Conservation (phyloP, 2,888 invertebrate species). For the Pterostichus niger region DNA sequence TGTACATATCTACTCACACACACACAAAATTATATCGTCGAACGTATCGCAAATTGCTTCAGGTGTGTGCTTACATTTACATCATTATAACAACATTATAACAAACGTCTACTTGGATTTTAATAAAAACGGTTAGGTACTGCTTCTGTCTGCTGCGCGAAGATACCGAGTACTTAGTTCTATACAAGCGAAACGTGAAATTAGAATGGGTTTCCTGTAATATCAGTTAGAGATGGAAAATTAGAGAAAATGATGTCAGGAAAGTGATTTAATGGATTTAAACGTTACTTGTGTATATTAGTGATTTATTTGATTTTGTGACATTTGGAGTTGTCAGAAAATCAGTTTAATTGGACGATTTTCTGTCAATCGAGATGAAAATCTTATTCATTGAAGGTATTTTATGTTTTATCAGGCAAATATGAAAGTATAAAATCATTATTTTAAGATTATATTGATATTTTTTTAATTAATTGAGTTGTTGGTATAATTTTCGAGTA, state of each 20-base stretch:
- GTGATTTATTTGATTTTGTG: no score
- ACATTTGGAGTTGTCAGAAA: slow-evolving; percentile 1
- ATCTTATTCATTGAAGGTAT: no score
- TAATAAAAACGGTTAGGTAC: slow-evolving; percentile 16
- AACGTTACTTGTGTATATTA: no score
- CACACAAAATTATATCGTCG: neutral
- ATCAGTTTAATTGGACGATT: neutral
- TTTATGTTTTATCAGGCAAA: no score
- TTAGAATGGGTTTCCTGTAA: neutral
- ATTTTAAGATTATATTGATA: no score
- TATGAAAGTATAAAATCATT: no score
- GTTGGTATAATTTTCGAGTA: no score
- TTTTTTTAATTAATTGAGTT: no score
- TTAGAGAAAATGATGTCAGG: neutral
- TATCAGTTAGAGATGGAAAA: neutral
- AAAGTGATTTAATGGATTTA: neutral
- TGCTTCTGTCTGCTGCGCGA: slow-evolving; percentile 23
- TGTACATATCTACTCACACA: no score
- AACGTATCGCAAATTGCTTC: slow-evolving; percentile 9
- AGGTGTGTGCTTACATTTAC: slow-evolving; percentile 47
- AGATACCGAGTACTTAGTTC: neutral
- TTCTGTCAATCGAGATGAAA: no score
- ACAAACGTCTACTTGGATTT: slow-evolving; percentile 39
- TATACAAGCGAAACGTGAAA: no score
- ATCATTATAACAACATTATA: slow-evolving; percentile 24